These are phyloP conservation scores for Drosophila neotestacea DNA, from an alignment of 2,888 invertebrate genomes.

Conservation along the genomic window DNA sequence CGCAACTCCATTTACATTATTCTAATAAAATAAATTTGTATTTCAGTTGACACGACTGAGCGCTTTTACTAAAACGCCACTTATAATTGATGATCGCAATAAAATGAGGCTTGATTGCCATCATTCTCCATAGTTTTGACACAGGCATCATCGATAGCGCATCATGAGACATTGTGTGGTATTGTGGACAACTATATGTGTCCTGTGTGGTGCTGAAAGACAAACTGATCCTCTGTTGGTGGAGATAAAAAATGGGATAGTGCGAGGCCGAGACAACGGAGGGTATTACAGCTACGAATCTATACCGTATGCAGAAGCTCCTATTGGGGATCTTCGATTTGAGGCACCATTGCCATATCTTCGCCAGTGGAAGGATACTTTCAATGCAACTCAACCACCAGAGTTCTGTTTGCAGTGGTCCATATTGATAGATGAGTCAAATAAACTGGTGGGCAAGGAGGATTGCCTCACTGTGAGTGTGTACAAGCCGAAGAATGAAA, in stretches of 20 bases:
- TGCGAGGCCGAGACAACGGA: constrained; percentile 65
- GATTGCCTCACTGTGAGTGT: constrained; percentile 89
- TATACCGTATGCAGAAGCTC: constrained; percentile 89
- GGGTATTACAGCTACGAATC: constrained; percentile 88
- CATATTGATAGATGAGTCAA: constrained; percentile 77
- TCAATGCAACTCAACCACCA: constrained; percentile 87
- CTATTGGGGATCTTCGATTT: constrained; percentile 88
- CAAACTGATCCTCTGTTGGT: constrained; percentile 44
- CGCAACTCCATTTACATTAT: neutral
- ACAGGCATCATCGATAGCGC: neutral
- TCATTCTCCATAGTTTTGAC: neutral
- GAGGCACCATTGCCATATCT: constrained; percentile 76
- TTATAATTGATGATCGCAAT: constrained; percentile 1
- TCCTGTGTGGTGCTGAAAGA: neutral
- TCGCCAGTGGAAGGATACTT: constrained; percentile 20
- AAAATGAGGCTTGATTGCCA: constrained; percentile 5
- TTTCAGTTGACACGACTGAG: neutral
- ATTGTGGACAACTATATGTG: neutral
- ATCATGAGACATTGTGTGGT: constrained; percentile 7
- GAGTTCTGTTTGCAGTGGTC: constrained; percentile 88
- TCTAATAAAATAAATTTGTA: neutral
- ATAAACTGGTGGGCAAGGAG: constrained; percentile 86
- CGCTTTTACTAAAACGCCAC: neutral
- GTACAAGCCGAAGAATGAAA: constrained; percentile 85
- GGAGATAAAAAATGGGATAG: constrained; percentile 59